Evolutionary conservation across 2,888 invertebrate genomes (phyloP).

Genomic region (Homarus gammarus): DNA sequence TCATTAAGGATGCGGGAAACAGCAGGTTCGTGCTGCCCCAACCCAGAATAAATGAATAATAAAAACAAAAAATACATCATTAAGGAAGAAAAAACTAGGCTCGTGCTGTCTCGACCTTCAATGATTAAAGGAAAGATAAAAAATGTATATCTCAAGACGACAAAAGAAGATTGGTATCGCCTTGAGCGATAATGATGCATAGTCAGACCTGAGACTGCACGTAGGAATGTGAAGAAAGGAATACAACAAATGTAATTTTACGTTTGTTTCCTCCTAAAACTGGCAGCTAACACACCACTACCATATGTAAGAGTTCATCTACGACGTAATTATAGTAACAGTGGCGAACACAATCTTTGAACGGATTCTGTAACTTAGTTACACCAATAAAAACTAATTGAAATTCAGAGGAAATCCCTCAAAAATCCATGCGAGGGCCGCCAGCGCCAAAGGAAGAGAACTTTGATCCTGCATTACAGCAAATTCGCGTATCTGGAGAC

Average conservation of each 20-base stretch:
- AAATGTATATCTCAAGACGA: too few relatives aligned
- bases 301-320: neutral
- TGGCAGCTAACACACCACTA: neutral
- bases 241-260: neutral
- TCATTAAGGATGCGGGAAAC: too few relatives aligned
- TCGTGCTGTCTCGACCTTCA: too few relatives aligned
- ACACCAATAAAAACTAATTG: neutral
- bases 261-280: neutral
- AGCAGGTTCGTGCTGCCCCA: too few relatives aligned
- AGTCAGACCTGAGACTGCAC: too few relatives aligned
- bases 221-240: neutral
- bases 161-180: too few relatives aligned
- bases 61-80: too few relatives aligned
- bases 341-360: neutral
- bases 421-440: neutral
- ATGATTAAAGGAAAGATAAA: too few relatives aligned
- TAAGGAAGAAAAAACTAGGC: too few relatives aligned
- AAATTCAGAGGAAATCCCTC: neutral
- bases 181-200: too few relatives aligned
- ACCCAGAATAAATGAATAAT: too few relatives aligned
- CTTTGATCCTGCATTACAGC: conserved; percentile 5
- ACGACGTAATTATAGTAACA: neutral
- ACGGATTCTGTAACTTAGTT: neutral
- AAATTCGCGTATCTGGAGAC: conserved; percentile 1
- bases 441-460: neutral